phyloP scores from a whole-genome alignment of 2,888 invertebrate species.

The Drosophila longiperda region DNA sequence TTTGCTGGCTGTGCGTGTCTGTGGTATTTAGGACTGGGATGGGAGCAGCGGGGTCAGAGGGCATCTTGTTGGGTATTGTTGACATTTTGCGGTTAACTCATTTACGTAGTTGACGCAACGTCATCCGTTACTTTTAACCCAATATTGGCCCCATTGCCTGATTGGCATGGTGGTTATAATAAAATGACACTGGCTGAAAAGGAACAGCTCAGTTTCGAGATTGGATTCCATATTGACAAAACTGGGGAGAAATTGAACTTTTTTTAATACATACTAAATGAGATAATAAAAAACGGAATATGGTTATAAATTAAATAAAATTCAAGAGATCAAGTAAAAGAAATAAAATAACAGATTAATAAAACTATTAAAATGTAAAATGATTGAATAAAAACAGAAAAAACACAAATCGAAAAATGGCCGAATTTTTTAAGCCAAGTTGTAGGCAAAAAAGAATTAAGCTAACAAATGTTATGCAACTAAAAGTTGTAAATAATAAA shows the following conservation, averaged over 20 bases:
- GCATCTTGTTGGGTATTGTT: conserved; percentile 52
- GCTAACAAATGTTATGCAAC: no score
- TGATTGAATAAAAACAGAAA: no score
- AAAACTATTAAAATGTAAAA: no score
- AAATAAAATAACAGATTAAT: no score
- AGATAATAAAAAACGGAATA: neutral
- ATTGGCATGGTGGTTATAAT: conserved; percentile 44
- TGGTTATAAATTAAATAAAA: neutral
- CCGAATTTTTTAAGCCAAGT: no score
- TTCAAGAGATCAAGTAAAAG: no score
- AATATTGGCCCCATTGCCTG: conserved; percentile 22
- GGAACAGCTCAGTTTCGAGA: conserved; percentile 13
- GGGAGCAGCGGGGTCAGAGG: neutral
- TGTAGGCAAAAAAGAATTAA: no score
- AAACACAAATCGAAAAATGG: no score
- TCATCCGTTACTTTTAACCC: conserved; percentile 30
- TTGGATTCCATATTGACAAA: neutral
- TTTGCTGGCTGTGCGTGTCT: conserved; percentile 47
- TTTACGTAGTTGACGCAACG: conserved; percentile 59
- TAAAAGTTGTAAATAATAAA: no score
- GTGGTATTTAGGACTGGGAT: conserved; percentile 40
- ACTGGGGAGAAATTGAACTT: no score
- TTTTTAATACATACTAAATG: neutral
- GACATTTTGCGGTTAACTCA: conserved; percentile 77
- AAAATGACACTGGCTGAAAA: conserved; percentile 50